Percentiles rank a stretch among this genome's conserved stretches.
These are phyloP conservation scores for Cataglyphis albicans DNA, from an alignment of 2,888 invertebrate genomes.

Conservation along the genomic window DNA sequence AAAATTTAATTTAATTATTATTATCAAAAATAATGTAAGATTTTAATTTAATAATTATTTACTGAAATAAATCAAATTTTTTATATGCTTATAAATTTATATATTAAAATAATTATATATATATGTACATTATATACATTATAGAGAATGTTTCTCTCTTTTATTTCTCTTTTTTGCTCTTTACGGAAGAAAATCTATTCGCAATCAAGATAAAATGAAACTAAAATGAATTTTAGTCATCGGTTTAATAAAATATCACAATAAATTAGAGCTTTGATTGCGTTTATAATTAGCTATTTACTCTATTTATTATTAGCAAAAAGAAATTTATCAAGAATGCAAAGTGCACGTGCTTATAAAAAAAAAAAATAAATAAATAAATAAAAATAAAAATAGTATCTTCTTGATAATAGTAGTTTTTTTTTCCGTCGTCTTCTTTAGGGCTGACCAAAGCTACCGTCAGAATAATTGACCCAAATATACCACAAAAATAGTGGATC, in stretches of 20 bases:
- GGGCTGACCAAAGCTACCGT: constrained; percentile 44
- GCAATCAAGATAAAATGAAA: not conserved
- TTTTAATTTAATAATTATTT: not conserved
- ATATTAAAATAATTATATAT: not conserved
- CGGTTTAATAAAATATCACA: not conserved
- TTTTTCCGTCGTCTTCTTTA: constrained; percentile 38
- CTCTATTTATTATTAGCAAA: not conserved
- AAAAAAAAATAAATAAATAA: constrained; percentile 33
- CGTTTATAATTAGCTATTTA: not conserved
- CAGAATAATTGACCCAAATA: constrained; percentile 80
- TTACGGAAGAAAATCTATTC: not conserved
- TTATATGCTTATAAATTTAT: not conserved
- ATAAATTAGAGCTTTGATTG: not conserved
- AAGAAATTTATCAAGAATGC: not conserved
- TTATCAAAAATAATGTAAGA: not conserved
- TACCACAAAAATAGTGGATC: constrained; percentile 76
- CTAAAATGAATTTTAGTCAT: not conserved
- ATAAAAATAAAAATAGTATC: constrained; percentile 26
- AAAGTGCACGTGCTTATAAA: not conserved
- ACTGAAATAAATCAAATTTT: not conserved
- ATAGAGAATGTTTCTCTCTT: not conserved
- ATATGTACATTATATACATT: not conserved
- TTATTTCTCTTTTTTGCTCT: not conserved
- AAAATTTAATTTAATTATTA: not conserved
- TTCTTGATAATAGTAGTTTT: constrained; percentile 21